These are phyloP conservation scores for Odobenus rosmarus DNA, from an alignment of 2,113 vertebrate genomes.

Conservation along the genomic window DNA sequence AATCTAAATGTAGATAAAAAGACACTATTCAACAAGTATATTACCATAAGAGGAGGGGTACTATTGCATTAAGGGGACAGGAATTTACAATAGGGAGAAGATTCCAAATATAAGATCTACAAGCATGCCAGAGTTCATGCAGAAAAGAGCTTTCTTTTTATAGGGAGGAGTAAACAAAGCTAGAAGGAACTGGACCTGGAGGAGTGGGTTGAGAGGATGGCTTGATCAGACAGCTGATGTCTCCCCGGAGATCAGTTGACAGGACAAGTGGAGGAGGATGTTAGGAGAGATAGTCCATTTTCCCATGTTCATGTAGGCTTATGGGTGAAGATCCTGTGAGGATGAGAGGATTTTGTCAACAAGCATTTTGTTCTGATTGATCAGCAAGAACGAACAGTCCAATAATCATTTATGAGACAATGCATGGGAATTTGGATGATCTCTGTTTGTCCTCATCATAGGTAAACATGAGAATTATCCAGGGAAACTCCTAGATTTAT, in stretches of 20 bases:
- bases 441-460: neutral
- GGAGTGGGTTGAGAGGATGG: too few species aligned
- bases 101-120: neutral
- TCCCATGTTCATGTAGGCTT: neutral
- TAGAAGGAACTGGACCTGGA: neutral
- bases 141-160: neutral
- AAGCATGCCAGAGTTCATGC: neutral
- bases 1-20: neutral
- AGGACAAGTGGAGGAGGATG: neutral
- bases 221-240: neutral
- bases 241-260: neutral
- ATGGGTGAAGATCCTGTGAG: neutral
- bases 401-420: neutral
- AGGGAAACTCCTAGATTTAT: neutral
- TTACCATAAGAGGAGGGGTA: neutral
- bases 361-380: neutral
- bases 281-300: neutral
- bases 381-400: neutral
- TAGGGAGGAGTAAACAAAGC: neutral
- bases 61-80: neutral
- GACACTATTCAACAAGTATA: neutral
- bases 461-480: neutral
- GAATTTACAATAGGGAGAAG: neutral
- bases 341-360: neutral
- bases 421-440: neutral